phyloP scores from a whole-genome alignment of 2,888 invertebrate genomes.

The Calephelis perditalis region DNA sequence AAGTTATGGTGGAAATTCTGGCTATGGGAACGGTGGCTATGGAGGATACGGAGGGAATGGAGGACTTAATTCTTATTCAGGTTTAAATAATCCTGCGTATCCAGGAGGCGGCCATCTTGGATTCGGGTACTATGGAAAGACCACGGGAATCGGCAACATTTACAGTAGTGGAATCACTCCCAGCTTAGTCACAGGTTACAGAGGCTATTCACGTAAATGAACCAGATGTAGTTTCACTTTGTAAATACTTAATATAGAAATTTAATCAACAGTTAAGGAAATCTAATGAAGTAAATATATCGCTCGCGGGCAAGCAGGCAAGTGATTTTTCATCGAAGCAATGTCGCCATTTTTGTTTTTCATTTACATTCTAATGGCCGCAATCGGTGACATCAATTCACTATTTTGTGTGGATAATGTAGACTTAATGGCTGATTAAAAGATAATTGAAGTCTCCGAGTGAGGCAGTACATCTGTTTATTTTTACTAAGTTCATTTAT shows the following conservation, averaged over 20 bases:
- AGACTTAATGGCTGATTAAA: too few relatives aligned
- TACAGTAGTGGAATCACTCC: conserved; percentile 65
- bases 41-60: conserved; percentile 80
- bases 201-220: conserved; percentile 56
- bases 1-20: conserved; percentile 28
- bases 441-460: too few relatives aligned
- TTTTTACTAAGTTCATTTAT: too few relatives aligned
- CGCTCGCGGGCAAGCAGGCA: too few relatives aligned
- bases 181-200: conserved; percentile 68
- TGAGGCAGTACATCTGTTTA: background rate
- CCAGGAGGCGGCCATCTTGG: conserved; percentile 76
- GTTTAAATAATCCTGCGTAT: conserved; percentile 77
- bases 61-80: conserved; percentile 76
- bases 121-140: conserved; percentile 74
- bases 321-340: too few relatives aligned
- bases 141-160: conserved; percentile 55
- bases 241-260: conserved; percentile 30
- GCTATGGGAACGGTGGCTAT: conserved; percentile 39
- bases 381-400: too few relatives aligned
- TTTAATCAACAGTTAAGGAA: too few relatives aligned
- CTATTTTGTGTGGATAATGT: too few relatives aligned
- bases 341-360: too few relatives aligned
- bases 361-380: too few relatives aligned
- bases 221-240: conserved; percentile 29
- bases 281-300: too few relatives aligned